Percentiles rank a stretch among this genome's conserved stretches.
Conservation (phyloP, 1,140 invertebrate genomes). For the Trinorchestia longiramus region DNA sequence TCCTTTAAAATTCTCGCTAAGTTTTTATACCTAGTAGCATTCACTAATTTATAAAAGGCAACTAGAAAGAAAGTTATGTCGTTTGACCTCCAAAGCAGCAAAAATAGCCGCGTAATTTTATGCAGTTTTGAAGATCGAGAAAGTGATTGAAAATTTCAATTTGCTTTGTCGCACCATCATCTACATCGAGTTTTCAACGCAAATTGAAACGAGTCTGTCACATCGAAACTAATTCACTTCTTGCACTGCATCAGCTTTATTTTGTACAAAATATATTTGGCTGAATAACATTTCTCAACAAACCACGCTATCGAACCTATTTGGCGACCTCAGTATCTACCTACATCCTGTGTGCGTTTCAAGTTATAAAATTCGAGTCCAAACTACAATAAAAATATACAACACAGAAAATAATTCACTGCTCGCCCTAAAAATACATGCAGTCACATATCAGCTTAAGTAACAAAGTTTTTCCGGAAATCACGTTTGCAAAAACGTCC, state of each 20-base stretch:
- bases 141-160: neutral
- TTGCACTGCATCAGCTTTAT: neutral
- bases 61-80: neutral
- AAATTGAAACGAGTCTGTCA: neutral
- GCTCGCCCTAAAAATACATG: neutral
- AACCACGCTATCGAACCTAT: neutral
- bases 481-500: neutral
- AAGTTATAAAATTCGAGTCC: conserved; percentile 13
- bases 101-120: neutral
- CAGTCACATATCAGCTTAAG: neutral
- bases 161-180: neutral
- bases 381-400: conserved; percentile 1
- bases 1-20: neutral
- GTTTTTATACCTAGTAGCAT: neutral
- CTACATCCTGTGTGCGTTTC: conserved; percentile 1
- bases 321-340: conserved; percentile 6
- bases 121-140: neutral
- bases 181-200: neutral
- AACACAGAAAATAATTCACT: conserved; percentile 7
- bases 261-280: neutral
- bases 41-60: neutral
- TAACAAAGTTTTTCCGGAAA: neutral
- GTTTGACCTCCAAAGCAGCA: neutral
- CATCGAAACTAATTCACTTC: neutral
- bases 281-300: neutral